These are phyloP conservation scores for Ctenodactylus gundi DNA, from an alignment of 2,113 vertebrate species.

Conservation along the genomic window DNA sequence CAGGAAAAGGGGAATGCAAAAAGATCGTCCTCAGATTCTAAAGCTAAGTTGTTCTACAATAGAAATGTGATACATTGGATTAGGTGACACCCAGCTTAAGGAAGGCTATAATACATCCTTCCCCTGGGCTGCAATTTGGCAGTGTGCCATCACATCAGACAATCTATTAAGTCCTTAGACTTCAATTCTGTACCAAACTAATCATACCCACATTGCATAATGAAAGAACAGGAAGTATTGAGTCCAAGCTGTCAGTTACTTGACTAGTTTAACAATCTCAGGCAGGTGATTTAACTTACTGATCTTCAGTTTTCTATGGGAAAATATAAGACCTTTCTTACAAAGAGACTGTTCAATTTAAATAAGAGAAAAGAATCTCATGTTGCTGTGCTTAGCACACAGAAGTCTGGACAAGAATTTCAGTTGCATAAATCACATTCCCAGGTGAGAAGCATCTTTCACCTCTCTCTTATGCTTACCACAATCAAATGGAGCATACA, in stretches of 20 bases:
- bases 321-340: background rate
- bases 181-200: background rate
- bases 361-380: background rate
- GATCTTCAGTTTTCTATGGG: background rate
- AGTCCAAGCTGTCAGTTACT: background rate
- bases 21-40: background rate
- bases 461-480: background rate
- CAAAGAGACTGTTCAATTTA: background rate
- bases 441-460: background rate
- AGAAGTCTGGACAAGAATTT: background rate
- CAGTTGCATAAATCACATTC: accelerated
- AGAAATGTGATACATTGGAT: background rate
- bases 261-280: background rate
- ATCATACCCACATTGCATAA: background rate
- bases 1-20: background rate
- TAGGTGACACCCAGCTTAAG: background rate
- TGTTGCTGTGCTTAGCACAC: background rate
- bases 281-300: background rate
- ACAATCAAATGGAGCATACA: too few relatives aligned
- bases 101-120: too few relatives aligned
- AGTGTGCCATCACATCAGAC: background rate
- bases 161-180: background rate
- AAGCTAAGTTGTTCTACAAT: background rate
- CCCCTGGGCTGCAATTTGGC: background rate
- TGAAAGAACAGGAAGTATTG: accelerated